A percentile compares a stretch with the other conserved stretches of the same genome.
phyloP scores from a whole-genome alignment of 2,888 invertebrate genomes.

The Apoda limacodes region DNA sequence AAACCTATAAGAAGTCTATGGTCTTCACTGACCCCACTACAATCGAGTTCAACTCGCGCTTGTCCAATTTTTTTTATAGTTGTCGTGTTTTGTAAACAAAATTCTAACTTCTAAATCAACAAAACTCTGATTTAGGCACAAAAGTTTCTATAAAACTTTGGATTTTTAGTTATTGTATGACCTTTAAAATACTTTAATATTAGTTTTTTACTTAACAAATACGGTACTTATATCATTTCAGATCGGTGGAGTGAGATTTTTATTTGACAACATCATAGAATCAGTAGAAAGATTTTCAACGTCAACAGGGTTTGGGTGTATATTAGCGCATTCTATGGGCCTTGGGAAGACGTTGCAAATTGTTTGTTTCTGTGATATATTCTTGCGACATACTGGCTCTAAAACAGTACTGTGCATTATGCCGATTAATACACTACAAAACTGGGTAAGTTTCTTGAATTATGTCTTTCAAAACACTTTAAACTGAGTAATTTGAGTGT shows the following conservation, averaged over 20 bases:
- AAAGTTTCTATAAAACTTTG: too few relatives aligned
- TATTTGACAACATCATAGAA: slow-evolving; percentile 97
- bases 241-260: slow-evolving; percentile 94
- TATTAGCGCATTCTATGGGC: slow-evolving; percentile 99
- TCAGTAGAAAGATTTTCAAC: slow-evolving; percentile 88
- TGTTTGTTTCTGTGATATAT: slow-evolving; percentile 96
- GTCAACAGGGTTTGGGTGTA: slow-evolving; percentile 95
- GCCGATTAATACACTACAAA: slow-evolving; percentile 98
- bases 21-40: too few relatives aligned
- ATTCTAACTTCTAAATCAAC: too few relatives aligned
- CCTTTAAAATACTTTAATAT: too few relatives aligned
- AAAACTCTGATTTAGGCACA: too few relatives aligned
- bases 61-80: too few relatives aligned
- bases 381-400: slow-evolving; percentile 89
- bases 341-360: slow-evolving; percentile 98
- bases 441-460: slow-evolving; percentile 76
- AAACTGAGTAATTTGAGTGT: too few relatives aligned
- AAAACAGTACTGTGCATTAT: slow-evolving; percentile 95
- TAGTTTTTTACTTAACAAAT: too few relatives aligned
- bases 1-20: too few relatives aligned
- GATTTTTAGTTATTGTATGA: too few relatives aligned
- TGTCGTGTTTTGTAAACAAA: too few relatives aligned
- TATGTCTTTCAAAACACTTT: neutral
- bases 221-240: slow-evolving; percentile 28
- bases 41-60: too few relatives aligned